Conservation (phyloP, 2,113 vertebrate genomes). For the Centropus bengalensis region DNA sequence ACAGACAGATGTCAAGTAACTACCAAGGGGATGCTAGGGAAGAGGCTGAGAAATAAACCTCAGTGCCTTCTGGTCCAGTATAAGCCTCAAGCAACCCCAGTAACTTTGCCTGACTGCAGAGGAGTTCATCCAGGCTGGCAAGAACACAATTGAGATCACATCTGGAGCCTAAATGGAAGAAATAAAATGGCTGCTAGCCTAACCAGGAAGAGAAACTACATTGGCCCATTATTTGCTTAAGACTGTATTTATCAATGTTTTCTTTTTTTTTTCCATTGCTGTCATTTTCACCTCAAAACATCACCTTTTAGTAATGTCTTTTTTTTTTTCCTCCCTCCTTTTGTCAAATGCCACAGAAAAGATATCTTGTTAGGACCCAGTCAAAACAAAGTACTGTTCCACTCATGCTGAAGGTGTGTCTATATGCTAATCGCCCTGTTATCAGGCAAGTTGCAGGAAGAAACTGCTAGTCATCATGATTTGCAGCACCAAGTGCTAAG, state of each 20-base stretch:
- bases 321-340: neutral
- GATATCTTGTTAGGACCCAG: neutral
- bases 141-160: neutral
- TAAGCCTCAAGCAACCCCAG: neutral
- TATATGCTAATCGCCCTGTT: neutral
- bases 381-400: constrained; percentile 31
- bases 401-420: neutral
- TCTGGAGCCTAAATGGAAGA: neutral
- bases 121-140: neutral
- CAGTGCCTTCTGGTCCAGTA: neutral
- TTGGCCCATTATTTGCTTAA: neutral
- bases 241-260: neutral
- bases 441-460: constrained; percentile 20
- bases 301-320: neutral
- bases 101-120: neutral
- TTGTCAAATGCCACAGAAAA: neutral
- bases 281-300: neutral
- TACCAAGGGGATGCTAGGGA: neutral
- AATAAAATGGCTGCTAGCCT: neutral
- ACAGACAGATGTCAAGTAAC: neutral
- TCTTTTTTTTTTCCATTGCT: neutral
- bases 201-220: neutral
- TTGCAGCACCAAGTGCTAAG: constrained; percentile 16
- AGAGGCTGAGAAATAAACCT: neutral
- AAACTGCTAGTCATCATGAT: neutral